Percentiles rank a stretch among this genome's conserved stretches.
These are phyloP conservation scores for Stomorhina lunata DNA, from an alignment of 2,888 invertebrate species.

Conservation along the genomic window DNA sequence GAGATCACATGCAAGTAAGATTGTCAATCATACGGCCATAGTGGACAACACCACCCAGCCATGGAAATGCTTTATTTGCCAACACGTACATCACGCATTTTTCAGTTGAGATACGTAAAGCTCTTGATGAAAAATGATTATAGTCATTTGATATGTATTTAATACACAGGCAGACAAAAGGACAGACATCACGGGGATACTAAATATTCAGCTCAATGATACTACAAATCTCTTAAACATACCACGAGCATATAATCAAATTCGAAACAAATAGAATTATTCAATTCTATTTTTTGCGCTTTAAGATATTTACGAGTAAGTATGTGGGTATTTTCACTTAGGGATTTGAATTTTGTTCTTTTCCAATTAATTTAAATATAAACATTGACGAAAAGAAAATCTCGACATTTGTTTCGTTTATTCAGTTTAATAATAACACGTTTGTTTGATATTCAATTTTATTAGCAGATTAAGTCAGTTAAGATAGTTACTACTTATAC, in stretches of 20 bases:
- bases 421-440: slow-evolving; percentile 40
- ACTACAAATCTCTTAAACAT: neutral
- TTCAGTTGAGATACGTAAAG: slow-evolving; percentile 63
- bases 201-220: neutral
- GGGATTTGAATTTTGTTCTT: slow-evolving; percentile 47
- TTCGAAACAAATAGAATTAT: slow-evolving; percentile 48
- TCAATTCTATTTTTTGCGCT: slow-evolving; percentile 11
- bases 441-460: slow-evolving; percentile 31
- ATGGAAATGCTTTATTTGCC: slow-evolving; percentile 7
- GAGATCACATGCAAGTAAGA: too few relatives aligned
- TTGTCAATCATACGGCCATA: slow-evolving; percentile 2
- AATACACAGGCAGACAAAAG: too few relatives aligned
- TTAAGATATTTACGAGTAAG: too few relatives aligned
- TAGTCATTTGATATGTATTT: neutral
- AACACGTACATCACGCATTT: slow-evolving; percentile 65
- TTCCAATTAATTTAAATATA: slow-evolving; percentile 62
- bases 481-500: neutral
- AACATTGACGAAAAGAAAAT: slow-evolving; percentile 44
- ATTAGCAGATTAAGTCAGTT: slow-evolving; percentile 10
- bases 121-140: slow-evolving; percentile 64
- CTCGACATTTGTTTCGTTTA: slow-evolving; percentile 35
- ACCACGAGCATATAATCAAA: slow-evolving; percentile 24
- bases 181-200: neutral
- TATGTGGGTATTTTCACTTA: slow-evolving; percentile 10
- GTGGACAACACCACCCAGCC: neutral